A percentile compares a stretch with the other conserved stretches of the same genome.
phyloP scores from a whole-genome alignment of 2,113 vertebrate species.

The Baryphthengus martii region DNA sequence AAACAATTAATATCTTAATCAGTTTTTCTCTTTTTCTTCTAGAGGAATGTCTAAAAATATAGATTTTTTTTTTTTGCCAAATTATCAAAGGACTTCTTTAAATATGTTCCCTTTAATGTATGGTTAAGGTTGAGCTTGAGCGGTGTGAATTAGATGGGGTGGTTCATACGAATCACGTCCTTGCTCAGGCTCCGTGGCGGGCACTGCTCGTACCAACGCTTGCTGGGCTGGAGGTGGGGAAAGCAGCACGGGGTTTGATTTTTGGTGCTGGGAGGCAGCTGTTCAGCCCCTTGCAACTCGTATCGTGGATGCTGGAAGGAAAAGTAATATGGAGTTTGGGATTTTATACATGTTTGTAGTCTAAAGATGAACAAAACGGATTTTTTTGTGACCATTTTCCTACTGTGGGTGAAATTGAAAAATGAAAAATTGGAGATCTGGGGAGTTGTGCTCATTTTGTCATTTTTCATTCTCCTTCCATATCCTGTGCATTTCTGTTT shows the following conservation, averaged over 20 bases:
- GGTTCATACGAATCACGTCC: not conserved
- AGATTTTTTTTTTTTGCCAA: not conserved
- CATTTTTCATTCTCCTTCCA: not conserved
- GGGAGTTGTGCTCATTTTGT: not conserved
- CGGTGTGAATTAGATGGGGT: not conserved
- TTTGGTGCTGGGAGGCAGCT: not conserved
- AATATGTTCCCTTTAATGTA: not conserved
- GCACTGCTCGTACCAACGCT: not conserved
- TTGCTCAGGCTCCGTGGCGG: not conserved
- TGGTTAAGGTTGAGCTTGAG: not conserved
- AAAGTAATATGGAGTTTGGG: not conserved
- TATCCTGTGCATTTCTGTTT: not conserved
- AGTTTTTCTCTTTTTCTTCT: not conserved
- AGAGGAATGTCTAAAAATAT: not conserved
- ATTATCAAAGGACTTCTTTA: not conserved
- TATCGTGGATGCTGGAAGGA: not conserved
- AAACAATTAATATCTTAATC: conserved; percentile 28
- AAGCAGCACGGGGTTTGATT: not conserved
- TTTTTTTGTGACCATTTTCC: not conserved
- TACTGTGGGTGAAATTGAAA: not conserved
- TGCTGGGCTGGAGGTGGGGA: not conserved
- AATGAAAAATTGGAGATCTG: not conserved
- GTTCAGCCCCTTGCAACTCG: not conserved
- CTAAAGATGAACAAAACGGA: not conserved
- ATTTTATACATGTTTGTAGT: not conserved